Evolutionary conservation across 2,113 vertebrate species (phyloP), one percentile per base, ranked within the genome.

Genomic region (Syngnathus typhle): DNA sequence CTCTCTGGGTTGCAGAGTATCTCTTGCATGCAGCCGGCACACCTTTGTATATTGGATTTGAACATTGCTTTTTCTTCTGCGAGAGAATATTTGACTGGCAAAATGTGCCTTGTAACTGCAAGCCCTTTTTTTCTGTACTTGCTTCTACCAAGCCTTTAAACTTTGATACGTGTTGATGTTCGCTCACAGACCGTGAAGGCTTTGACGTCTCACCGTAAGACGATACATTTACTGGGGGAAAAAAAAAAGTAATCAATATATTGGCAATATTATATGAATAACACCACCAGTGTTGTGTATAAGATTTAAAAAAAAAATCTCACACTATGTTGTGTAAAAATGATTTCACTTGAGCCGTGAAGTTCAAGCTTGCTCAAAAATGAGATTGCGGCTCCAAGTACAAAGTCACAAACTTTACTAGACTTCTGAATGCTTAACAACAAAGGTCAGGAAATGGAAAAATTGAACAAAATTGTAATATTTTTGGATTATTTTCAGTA

Each of bases 1-100:
- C 60, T 43, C 60, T 62, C n/a, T 15, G 55, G 55, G 55, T 21
- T 62, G 60, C 39, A 2, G 60, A 43, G 38, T 61, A 61, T 61
- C 38, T 41, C 10, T 10, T 21, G n/a, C 13, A 12, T 41, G 60
- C 60, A 61, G 60, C 38, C 55, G 6, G 60, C 9, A 12, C n/a
- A 13, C 60, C 38, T 41, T 61, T 60, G 23, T 61, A 43, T 38
- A 43, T 61, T n/a, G 19, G 38, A 61, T 41, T 61, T 41, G 2
- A 1, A 61, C 19, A 21, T 19, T 13, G n/a, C 38, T 19, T 41
- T 61, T 61, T 21, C 37, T 61, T 32, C 13, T 51, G 13, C 55
- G 16, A 13, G 38, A 41, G 37, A 60, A 61, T 2, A 43, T 61
- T 43, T 61, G 19, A 41, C 38, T 41, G 55, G 13, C 27, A 36